Evolutionary conservation across 2,113 vertebrate species (phyloP).

Genomic region (Riparia riparia): DNA sequence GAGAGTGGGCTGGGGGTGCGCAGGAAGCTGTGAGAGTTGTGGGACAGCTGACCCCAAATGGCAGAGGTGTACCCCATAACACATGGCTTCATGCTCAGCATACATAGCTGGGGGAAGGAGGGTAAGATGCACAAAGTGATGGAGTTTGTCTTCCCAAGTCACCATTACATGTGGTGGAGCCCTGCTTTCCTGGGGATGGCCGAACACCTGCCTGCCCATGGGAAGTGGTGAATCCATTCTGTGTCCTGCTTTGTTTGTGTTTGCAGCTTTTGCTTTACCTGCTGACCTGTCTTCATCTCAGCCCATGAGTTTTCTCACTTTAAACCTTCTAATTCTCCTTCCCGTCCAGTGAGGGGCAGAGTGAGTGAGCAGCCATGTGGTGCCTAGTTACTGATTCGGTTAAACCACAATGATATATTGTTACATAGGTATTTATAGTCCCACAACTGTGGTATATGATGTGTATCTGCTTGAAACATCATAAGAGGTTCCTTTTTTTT

Average conservation of each 20-base stretch:
- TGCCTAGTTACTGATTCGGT: background rate
- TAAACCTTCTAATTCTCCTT: background rate
- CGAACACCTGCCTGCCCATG: background rate
- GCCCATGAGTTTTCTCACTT: background rate
- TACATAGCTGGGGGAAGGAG: background rate
- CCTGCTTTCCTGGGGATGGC: background rate
- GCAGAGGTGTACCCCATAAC: background rate
- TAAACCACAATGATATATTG: background rate
- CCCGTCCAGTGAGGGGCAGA: background rate
- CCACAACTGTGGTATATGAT: background rate
- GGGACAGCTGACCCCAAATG: background rate
- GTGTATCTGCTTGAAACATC: background rate
- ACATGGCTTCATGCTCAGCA: background rate
- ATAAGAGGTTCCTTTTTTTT: background rate
- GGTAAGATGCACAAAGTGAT: too few species aligned
- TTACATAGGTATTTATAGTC: background rate
- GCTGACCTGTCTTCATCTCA: background rate
- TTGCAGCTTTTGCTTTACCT: background rate
- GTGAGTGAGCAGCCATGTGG: background rate
- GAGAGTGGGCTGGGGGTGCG: background rate
- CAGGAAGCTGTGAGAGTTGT: background rate
- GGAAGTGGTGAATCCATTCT: background rate
- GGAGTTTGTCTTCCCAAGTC: background rate
- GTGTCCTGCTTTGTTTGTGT: background rate
- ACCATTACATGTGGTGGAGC: accelerated